These are phyloP conservation scores for Rhingia campestris DNA, from an alignment of 2,888 invertebrate genomes.

Conservation along the genomic window DNA sequence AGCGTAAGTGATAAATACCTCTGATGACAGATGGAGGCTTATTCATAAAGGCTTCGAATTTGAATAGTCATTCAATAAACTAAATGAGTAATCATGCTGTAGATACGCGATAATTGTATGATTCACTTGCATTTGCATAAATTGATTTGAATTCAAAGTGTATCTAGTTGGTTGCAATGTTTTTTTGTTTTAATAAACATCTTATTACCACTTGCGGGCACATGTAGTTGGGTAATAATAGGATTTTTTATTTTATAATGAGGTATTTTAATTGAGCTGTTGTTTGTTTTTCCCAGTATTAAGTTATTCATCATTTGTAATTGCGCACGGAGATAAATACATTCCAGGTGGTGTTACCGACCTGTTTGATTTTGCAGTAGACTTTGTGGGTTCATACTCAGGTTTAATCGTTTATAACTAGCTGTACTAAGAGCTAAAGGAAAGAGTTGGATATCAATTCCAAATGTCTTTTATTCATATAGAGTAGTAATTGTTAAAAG, in stretches of 20 bases:
- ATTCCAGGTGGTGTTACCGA: too few species aligned
- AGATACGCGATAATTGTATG: constrained; percentile 36
- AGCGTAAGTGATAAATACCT: not conserved
- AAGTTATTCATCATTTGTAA: not conserved
- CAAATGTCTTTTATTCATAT: too few species aligned
- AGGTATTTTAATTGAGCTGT: constrained; percentile 23
- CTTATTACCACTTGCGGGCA: constrained; percentile 8
- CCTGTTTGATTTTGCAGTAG: too few species aligned
- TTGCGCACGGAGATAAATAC: not conserved
- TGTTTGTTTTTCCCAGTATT: constrained; percentile 13
- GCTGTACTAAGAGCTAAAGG: too few species aligned
- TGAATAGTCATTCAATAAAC: constrained; percentile 22
- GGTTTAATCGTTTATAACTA: too few species aligned
- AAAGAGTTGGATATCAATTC: too few species aligned
- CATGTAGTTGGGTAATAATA: not conserved
- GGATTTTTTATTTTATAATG: not conserved
- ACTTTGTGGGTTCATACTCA: too few species aligned
- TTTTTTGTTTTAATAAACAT: constrained; percentile 2
- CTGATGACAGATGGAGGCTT: constrained; percentile 5
- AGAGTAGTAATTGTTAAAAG: too few species aligned
- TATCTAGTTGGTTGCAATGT: constrained; percentile 6
- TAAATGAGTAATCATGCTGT: constrained; percentile 23
- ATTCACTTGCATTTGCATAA: constrained; percentile 42
- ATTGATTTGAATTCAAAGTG: constrained; percentile 28
- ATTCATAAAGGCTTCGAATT: not conserved